phyloP scores from a whole-genome alignment of 2,113 vertebrate genomes.

The Scophthalmus maximus region DNA sequence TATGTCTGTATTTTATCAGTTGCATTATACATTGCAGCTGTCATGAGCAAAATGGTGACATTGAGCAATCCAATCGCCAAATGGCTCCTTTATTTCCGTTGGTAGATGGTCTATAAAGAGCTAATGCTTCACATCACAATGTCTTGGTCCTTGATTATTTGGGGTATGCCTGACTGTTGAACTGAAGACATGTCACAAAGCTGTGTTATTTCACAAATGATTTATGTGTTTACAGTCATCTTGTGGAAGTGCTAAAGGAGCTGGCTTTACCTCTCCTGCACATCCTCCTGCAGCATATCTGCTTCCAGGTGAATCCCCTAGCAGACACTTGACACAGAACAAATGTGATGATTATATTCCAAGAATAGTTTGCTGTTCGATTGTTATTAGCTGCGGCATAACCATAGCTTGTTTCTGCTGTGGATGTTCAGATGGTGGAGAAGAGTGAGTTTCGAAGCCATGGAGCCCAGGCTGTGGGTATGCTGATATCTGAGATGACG shows the following conservation, averaged over 20 bases:
- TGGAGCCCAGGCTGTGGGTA: constrained; percentile 87
- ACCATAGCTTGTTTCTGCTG: neutral
- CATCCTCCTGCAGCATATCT: constrained; percentile 92
- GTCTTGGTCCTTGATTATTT: too few relatives aligned
- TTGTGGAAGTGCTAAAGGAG: constrained; percentile 88
- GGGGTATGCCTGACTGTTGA: neutral
- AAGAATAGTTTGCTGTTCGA: neutral
- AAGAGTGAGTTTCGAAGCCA: constrained; percentile 88
- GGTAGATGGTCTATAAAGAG: too few relatives aligned
- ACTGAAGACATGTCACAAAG: neutral
- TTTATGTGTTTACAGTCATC: constrained; percentile 75
- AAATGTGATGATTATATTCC: neutral
- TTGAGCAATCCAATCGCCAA: too few relatives aligned
- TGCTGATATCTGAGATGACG: constrained; percentile 83
- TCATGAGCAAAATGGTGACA: too few relatives aligned
- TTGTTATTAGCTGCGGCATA: neutral
- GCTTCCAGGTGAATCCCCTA: constrained; percentile 87
- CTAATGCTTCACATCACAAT: too few relatives aligned
- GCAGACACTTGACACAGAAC: neutral
- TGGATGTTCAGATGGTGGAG: constrained; percentile 88
- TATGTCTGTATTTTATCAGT: too few relatives aligned
- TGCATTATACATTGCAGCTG: too few relatives aligned
- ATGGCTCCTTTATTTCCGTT: too few relatives aligned
- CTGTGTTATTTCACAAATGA: neutral
- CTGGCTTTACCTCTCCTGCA: constrained; percentile 82